Conservation (phyloP, 1,140 invertebrate genomes). For the Solen grandis region DNA sequence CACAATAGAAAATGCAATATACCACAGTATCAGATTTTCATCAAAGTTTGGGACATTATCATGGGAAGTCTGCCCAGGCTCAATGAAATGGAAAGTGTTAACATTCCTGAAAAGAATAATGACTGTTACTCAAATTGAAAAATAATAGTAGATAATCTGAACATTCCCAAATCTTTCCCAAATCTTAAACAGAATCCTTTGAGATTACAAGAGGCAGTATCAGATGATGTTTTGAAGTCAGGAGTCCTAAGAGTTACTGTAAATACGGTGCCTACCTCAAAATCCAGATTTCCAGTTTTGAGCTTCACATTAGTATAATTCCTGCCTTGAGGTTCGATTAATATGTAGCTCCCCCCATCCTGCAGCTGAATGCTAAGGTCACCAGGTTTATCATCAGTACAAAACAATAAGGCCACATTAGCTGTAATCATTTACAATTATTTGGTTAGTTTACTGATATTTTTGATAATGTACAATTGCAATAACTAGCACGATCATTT, state of each 20-base stretch:
- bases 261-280: slow-evolving; percentile 3
- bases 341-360: neutral
- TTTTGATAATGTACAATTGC: neutral
- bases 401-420: neutral
- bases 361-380: neutral
- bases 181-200: no score
- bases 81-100: no score
- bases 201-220: neutral
- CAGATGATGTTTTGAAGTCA: neutral
- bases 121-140: neutral
- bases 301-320: neutral
- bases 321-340: neutral
- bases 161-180: neutral
- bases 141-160: neutral
- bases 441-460: neutral
- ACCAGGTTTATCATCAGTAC: neutral
- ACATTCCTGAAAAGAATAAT: neutral
- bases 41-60: no score
- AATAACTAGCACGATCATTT: neutral
- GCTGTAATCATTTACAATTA: neutral
- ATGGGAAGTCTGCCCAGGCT: no score
- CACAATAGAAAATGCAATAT: no score
- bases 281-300: slow-evolving; percentile 26
- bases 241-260: no score
- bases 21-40: no score